Percentiles rank a stretch among this genome's conserved stretches.
Conservation (phyloP, 2,888 invertebrate genomes). For the Amiota mariae region DNA sequence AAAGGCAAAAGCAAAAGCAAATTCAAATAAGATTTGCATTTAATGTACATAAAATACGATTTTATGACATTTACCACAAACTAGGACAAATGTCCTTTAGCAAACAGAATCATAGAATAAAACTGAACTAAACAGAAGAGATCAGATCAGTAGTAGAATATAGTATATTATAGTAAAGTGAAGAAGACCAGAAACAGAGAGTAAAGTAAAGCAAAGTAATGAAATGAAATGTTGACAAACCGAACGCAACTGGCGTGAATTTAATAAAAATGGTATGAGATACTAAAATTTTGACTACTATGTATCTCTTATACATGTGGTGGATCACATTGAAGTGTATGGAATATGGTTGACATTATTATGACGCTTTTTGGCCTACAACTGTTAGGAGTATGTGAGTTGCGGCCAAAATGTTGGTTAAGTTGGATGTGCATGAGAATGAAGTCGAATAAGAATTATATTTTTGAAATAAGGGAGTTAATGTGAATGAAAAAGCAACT, state of each 20-base stretch:
- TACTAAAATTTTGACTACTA: no score
- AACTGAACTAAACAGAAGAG: not conserved
- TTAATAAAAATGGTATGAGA: not conserved
- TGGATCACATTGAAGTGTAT: no score
- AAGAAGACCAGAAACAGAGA: no score
- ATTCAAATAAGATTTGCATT: conserved; percentile 50
- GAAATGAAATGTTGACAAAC: not conserved
- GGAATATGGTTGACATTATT: conserved; percentile 1
- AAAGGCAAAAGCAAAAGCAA: conserved; percentile 31
- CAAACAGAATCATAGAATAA: conserved; percentile 16
- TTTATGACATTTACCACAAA: conserved; percentile 45
- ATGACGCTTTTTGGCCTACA: conserved; percentile 12
- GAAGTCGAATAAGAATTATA: not conserved
- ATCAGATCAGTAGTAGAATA: no score
- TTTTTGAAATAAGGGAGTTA: no score
- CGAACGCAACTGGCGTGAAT: not conserved
- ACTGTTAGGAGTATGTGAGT: not conserved
- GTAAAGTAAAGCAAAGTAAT: not conserved
- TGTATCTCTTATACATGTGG: no score
- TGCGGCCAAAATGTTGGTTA: not conserved
- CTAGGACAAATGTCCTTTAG: conserved; percentile 36
- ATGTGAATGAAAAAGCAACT: no score
- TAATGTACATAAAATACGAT: conserved; percentile 48
- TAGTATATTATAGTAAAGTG: no score
- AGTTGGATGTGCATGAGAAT: not conserved